Evolutionary conservation across 2,113 vertebrate species (phyloP).

Genomic region (Potamarius usumacintae): DNA sequence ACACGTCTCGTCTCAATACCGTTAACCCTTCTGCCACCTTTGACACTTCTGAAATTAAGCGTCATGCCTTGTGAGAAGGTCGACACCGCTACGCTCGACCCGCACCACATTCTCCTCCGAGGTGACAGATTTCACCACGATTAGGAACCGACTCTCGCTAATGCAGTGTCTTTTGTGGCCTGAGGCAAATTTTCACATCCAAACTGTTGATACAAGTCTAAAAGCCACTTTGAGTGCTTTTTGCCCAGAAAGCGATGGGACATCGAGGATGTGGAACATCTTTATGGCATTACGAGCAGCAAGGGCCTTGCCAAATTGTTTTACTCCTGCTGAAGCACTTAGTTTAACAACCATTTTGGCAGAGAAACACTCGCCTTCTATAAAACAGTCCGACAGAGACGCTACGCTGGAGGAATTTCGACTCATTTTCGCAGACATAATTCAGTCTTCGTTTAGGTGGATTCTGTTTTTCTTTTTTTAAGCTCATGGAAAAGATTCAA

Average conservation of each 20-base stretch:
- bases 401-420: slow-evolving; percentile 28
- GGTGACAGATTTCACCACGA: slow-evolving; percentile 7
- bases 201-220: slow-evolving; percentile 14
- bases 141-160: background rate
- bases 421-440: background rate
- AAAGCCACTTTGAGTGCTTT: slow-evolving; percentile 6
- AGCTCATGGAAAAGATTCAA: background rate
- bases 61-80: background rate
- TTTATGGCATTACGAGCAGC: slow-evolving; percentile 18
- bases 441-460: background rate
- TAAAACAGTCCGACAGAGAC: slow-evolving; percentile 40
- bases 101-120: background rate
- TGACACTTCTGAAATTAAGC: background rate
- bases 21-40: background rate
- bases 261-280: slow-evolving; percentile 17
- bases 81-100: background rate
- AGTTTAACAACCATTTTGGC: slow-evolving; percentile 63
- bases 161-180: background rate
- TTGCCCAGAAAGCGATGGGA: slow-evolving; percentile 22
- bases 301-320: slow-evolving; percentile 36
- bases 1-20: too few relatives aligned
- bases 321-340: slow-evolving; percentile 50
- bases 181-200: background rate
- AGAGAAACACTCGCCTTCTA: slow-evolving; percentile 46
- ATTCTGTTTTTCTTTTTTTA: background rate